Evolutionary conservation across 1,140 invertebrate species (phyloP).

Genomic region (Plectrocnemia conspersa): DNA sequence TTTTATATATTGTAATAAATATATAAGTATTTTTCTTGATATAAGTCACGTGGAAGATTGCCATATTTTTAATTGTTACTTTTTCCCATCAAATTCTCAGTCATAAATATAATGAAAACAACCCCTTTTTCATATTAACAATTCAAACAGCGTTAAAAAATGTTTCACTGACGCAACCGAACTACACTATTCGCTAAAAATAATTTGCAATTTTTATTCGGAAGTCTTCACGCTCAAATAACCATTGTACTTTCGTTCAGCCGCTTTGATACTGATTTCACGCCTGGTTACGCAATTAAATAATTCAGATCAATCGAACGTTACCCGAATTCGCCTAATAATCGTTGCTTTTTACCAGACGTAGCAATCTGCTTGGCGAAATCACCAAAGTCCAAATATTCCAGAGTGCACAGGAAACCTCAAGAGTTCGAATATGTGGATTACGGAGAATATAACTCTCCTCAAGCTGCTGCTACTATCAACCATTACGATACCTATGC

Average conservation of each 20-base stretch:
- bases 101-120: too few species aligned
- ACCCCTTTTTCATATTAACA: too few species aligned
- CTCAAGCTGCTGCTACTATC: slow-evolving; percentile 27
- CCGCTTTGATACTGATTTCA: background rate
- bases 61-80: too few species aligned
- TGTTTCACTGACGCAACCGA: too few species aligned
- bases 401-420: slow-evolving; percentile 7
- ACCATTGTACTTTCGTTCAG: background rate
- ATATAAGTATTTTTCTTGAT: too few species aligned
- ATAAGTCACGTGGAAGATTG: too few species aligned
- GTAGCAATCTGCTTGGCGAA: slow-evolving; percentile 29
- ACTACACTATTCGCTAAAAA: too few species aligned
- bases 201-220: slow-evolving; percentile 1
- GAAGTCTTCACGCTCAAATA: slow-evolving; percentile 6
- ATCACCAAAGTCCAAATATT: slow-evolving; percentile 18
- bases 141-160: background rate
- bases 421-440: slow-evolving; percentile 30
- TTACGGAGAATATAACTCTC: slow-evolving; percentile 23
- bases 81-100: too few species aligned
- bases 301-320: slow-evolving; percentile 6
- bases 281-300: background rate
- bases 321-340: too few species aligned
- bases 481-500: slow-evolving; percentile 31
- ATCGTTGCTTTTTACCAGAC: slow-evolving; percentile 14
- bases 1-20: too few species aligned